These are phyloP conservation scores for Bombus pyrosoma DNA, from an alignment of 1,140 invertebrate species.

Conservation along the genomic window DNA sequence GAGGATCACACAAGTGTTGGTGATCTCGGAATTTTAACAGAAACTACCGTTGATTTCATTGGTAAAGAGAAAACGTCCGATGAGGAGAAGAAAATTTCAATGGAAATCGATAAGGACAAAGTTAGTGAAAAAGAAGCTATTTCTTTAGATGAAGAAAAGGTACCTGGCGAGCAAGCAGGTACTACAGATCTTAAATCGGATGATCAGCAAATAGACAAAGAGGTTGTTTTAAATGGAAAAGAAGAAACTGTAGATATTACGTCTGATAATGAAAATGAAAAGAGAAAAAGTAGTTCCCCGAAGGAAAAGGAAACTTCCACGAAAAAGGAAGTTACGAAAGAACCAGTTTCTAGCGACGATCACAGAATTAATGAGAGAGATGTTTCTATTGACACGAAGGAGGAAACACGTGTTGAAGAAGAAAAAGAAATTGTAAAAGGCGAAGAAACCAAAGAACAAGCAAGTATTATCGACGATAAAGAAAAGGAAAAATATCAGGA, in stretches of 20 bases:
- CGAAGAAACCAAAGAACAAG: not conserved
- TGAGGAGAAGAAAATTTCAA: not conserved
- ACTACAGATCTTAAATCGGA: not conserved
- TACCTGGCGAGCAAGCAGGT: not conserved
- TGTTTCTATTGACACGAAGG: no score
- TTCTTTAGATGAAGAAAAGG: not conserved
- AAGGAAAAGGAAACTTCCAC: not conserved
- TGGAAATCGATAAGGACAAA: not conserved
- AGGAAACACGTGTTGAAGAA: not conserved
- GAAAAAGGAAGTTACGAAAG: not conserved
- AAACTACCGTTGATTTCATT: not conserved
- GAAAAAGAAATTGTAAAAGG: not conserved
- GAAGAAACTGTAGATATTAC: no score
- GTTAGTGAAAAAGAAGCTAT: not conserved
- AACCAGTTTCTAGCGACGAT: not conserved
- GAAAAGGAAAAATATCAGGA: not conserved
- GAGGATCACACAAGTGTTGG: not conserved
- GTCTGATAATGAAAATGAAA: not conserved
- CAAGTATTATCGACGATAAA: not conserved
- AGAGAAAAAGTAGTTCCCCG: conserved; percentile 7
- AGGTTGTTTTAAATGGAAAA: not conserved
- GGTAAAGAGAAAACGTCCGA: conserved; percentile 1
- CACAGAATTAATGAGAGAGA: not conserved
- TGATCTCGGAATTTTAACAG: not conserved
- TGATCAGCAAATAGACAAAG: not conserved